These are phyloP conservation scores for Grammomys surdaster DNA, from an alignment of 2,113 vertebrate genomes.

Conservation along the genomic window DNA sequence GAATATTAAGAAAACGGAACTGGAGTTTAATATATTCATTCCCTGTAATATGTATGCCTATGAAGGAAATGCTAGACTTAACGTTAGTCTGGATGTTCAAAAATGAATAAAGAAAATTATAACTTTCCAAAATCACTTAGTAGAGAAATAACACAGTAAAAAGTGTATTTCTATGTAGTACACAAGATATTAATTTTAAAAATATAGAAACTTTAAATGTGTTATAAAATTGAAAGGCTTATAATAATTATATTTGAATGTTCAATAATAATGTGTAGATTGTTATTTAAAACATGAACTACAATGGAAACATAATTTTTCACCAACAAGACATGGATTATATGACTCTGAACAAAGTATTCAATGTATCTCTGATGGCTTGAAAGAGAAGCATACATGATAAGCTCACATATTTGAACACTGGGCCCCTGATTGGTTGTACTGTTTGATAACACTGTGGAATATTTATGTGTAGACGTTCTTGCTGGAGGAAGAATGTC, in stretches of 20 bases:
- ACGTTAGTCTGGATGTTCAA: not conserved
- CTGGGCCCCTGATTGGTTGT: not conserved
- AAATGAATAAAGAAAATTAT: slow-evolving; percentile 1
- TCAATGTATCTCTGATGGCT: not conserved
- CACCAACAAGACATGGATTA: not conserved
- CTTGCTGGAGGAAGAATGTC: not conserved
- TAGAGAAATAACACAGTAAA: not conserved
- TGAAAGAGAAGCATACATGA: not conserved
- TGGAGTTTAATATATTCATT: not conserved
- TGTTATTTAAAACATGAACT: not conserved
- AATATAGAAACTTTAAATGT: not conserved
- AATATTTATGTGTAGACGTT: not conserved
- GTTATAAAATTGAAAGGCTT: slow-evolving; percentile 19
- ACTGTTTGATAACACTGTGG: not conserved
- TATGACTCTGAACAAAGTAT: not conserved
- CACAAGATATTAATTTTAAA: not conserved
- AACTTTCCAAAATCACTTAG: slow-evolving; percentile 18
- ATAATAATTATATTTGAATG: not conserved
- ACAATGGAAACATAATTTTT: not conserved
- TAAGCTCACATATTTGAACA: not conserved
- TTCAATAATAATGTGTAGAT: not conserved
- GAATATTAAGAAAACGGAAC: not conserved
- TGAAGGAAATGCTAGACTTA: not conserved
- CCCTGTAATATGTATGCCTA: not conserved
- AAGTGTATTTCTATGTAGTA: not conserved